Evolutionary conservation across 2,113 vertebrate species (phyloP), one percentile per base, ranked within the genome.

Genomic region (Aegotheles bennettii): DNA sequence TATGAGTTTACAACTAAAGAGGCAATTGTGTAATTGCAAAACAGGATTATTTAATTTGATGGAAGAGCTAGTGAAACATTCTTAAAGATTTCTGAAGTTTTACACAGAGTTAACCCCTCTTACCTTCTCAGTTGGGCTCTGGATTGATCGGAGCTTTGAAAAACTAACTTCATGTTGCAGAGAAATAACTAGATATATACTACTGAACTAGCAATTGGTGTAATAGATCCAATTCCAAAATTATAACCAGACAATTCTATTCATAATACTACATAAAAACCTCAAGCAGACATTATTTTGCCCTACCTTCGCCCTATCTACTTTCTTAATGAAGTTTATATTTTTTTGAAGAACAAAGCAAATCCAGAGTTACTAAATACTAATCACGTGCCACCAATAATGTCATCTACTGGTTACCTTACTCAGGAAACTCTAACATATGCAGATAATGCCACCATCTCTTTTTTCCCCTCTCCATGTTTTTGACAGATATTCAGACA

Each of bases 381-480:
- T 65, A 33, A n/a, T 33, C 16, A 31, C 8, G 18, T 25, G 16
- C 23, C 16, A 38, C 68, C 26, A 31, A 7, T 36, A 29, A 18
- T 17, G 20, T n/a, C 23, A n/a, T 1, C 1, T 23, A 57, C 16
- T 48, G 17, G 16, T 38, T 38, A 47, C 6, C 11, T 56, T 20
- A 18, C 36, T 57, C 13, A 18, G 11, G n/a, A 60, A 79, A 48
- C 3, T 87, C 38, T 48, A 48, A 10, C 1, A 29, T 8, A 6
- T 33, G 4, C 20, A 79, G 26, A 43, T n/a, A 47, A 69, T 9
- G 16, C 6, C 20, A 40, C 16, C 25, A 33, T 33, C 9, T 42
- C 17, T 50, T 13, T 11, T 1, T 10, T 29, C 3, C 11, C 10
- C 7, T 8, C 38, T 6, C 23, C 4, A 7, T 19, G n/a, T 53